Base-by-base conservation (phyloP, 2,113 vertebrate genomes). In the Sialia sialis region DNA sequence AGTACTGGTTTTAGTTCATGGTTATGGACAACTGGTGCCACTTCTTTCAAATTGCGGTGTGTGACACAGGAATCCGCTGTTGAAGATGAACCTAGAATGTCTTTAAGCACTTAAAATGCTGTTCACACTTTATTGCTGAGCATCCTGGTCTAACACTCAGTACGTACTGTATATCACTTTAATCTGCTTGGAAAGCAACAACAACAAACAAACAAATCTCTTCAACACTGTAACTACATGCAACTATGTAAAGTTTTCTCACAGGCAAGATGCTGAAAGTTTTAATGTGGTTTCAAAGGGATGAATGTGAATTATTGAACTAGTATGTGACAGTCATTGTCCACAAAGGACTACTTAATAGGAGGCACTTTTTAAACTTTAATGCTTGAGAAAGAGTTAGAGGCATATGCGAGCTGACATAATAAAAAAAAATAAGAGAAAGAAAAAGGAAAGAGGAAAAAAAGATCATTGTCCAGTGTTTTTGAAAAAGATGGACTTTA, bases 111-210 rank as follows among this genome's bases (percentile, higher is more conserved):
- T 98, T 98, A 98, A 97, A 97, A 98, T 97, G 98, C 98, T 98
- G 97, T 98, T 97, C 98, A 98, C 98, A 97, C 98, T 98, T 98
- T 98, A 96, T 98, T 96, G 97, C 96, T 96, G 97, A 98, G 97
- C 97, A 97, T 98, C 97, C 98, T 98, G 98, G 97, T 98, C 97
- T 98, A 97, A 98, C 98, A 97, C 98, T 98, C 97, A 98, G 97
- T 93, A 98, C 97, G 98, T 99, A 99, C 99, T 99, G 99, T 99
- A 99, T 98, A 98, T 98, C 98, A 98, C 97, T 97, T 98, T 98
- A 97, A 97, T 97, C 94, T 98, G 96, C 98, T 96, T 64, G 68
- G 94, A 96, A 96, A 97, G 93, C 95, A 96, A 88, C 95, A 95
- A 52, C 91, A 72, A 92, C 93, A 93, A 95, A 98, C 93, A 48